phyloP scores from a whole-genome alignment of 2,113 vertebrate genomes.

The Alligator mississippiensis region DNA sequence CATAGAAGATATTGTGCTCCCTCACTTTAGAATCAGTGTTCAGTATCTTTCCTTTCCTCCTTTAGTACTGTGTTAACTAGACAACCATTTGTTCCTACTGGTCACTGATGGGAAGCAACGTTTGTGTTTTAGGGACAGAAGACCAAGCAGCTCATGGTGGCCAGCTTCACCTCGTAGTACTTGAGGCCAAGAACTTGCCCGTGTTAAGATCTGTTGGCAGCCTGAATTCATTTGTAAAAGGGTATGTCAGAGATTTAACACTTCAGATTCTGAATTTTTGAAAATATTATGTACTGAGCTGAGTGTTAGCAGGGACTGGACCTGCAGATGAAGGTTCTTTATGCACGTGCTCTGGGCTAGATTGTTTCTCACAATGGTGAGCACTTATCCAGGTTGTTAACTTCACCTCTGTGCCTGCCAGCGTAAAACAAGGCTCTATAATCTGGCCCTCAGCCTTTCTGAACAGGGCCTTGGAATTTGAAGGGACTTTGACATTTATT shows the following conservation, averaged over 20 bases:
- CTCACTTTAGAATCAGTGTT: background rate
- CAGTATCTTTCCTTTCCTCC: background rate
- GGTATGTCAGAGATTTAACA: constrained; percentile 68
- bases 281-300: background rate
- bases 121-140: constrained; percentile 58
- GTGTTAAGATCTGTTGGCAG: constrained; percentile 72
- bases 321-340: background rate
- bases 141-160: constrained; percentile 31
- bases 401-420: background rate
- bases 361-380: background rate
- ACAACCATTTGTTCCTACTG: background rate
- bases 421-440: fast-evolving
- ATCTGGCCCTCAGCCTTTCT: background rate
- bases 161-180: constrained; percentile 80
- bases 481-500: background rate
- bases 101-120: background rate
- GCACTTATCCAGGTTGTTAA: background rate
- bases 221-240: constrained; percentile 79
- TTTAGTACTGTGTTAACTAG: background rate
- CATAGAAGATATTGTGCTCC: background rate
- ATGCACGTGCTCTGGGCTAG: background rate
- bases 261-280: background rate
- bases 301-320: background rate
- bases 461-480: background rate
- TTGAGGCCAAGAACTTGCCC: constrained; percentile 77